phyloP scores from a whole-genome alignment of 1,140 invertebrate genomes.

The Brachionus asplanchnoidis region DNA sequence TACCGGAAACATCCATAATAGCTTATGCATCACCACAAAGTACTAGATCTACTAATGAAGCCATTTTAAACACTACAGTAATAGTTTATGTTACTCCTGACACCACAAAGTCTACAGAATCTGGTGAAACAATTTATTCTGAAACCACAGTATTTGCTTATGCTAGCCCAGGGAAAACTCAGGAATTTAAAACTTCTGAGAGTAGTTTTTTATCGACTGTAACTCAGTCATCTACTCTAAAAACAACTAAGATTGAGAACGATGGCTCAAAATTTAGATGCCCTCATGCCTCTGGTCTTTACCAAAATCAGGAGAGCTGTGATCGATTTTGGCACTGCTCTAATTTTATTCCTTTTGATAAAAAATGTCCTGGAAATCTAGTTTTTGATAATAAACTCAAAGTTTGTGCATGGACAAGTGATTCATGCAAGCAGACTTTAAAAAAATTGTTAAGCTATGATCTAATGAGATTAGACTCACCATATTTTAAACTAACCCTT shows the following conservation, averaged over 20 bases:
- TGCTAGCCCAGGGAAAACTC: not conserved
- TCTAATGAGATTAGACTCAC: not conserved
- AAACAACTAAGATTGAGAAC: not conserved
- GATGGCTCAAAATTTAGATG: not conserved
- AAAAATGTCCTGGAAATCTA: constrained; percentile 13
- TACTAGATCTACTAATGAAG: not conserved
- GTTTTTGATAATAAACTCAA: not conserved
- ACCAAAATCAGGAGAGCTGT: not conserved
- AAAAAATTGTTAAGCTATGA: not conserved
- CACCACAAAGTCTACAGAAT: not conserved
- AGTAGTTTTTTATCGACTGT: not conserved
- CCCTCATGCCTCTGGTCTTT: not conserved
- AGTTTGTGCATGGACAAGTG: not conserved
- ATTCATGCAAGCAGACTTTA: not conserved
- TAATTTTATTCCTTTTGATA: not conserved
- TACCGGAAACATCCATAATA: not conserved
- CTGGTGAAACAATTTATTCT: not conserved
- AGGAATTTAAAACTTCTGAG: not conserved
- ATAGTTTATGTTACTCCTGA: not conserved
- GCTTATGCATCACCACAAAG: not conserved
- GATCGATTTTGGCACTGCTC: constrained; percentile 10
- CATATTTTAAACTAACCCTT: not conserved
- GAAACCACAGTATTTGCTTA: not conserved
- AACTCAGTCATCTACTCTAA: not conserved
- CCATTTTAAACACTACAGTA: not conserved